A percentile compares a stretch with the other conserved stretches of the same genome.
phyloP scores from a whole-genome alignment of 2,888 invertebrate genomes.

The Ashinkailepas kermadecensis region DNA sequence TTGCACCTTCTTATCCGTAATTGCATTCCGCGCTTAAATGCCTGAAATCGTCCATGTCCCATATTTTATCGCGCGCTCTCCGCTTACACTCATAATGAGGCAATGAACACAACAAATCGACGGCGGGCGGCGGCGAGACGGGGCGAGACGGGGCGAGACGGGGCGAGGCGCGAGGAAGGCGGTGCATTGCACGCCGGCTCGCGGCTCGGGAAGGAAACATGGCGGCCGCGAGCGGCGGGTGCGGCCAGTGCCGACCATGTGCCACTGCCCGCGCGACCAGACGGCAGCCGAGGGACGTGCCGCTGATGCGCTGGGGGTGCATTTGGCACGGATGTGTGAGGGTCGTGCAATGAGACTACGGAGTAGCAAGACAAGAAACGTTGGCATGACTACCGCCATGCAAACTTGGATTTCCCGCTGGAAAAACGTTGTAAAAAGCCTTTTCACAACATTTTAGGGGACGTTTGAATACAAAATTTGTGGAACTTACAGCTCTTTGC shows the following conservation, averaged over 20 bases:
- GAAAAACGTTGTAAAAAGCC: too few species aligned
- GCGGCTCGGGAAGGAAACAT: not conserved
- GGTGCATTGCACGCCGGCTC: not conserved
- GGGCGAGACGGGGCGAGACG: not conserved
- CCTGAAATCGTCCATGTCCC: slow-evolving; percentile 21
- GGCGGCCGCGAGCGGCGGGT: not conserved
- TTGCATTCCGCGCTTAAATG: slow-evolving; percentile 16
- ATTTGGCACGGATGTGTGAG: too few species aligned
- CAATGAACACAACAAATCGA: slow-evolving; percentile 11
- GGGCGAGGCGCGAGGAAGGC: not conserved
- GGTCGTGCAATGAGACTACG: too few species aligned
- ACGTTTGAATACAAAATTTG: too few species aligned
- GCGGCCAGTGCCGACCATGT: not conserved
- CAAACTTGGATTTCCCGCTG: too few species aligned
- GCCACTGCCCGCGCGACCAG: too few species aligned
- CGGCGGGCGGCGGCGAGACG: not conserved
- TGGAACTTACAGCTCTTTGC: too few species aligned
- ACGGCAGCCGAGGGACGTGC: too few species aligned
- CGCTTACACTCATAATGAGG: slow-evolving; percentile 15
- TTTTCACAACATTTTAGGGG: too few species aligned
- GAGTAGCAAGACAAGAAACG: too few species aligned
- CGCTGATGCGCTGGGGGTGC: too few species aligned
- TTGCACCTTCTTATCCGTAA: slow-evolving; percentile 11
- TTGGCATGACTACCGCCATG: too few species aligned
- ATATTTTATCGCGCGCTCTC: slow-evolving; percentile 11